These are phyloP conservation scores for Lycodopsis pacificus DNA, from an alignment of 2,797 vertebrate genomes.

Conservation along the genomic window DNA sequence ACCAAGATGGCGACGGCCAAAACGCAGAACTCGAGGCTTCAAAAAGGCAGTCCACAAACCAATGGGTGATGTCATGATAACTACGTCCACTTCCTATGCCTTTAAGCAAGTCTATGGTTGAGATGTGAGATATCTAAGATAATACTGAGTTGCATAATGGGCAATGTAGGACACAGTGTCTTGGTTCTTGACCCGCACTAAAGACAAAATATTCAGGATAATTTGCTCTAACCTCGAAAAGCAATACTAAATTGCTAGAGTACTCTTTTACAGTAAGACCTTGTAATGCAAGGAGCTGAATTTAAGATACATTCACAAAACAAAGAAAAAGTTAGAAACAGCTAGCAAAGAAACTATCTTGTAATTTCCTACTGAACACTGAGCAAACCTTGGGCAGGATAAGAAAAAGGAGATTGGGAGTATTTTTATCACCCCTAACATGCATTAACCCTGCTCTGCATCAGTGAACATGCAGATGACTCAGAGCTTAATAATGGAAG, in stretches of 20 bases:
- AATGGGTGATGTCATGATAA: too few relatives aligned
- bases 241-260: not conserved
- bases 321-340: not conserved
- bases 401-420: not conserved
- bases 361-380: not conserved
- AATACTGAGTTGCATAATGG: not conserved
- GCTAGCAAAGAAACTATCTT: not conserved
- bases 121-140: not conserved
- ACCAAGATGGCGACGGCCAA: too few relatives aligned
- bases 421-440: not conserved
- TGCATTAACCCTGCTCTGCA: not conserved
- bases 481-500: not conserved
- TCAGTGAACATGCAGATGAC: not conserved
- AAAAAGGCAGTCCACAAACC: too few relatives aligned
- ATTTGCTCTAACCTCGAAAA: not conserved
- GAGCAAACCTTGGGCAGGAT: not conserved
- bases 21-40: too few relatives aligned
- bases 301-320: not conserved
- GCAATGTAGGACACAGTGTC: not conserved
- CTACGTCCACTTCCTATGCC: too few relatives aligned
- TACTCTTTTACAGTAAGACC: too few relatives aligned
- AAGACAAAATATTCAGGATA: not conserved
- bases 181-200: not conserved
- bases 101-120: too few relatives aligned
- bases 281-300: not conserved